These are phyloP conservation scores for Baronia brevicornis DNA, from an alignment of 2,888 invertebrate species.

Conservation along the genomic window DNA sequence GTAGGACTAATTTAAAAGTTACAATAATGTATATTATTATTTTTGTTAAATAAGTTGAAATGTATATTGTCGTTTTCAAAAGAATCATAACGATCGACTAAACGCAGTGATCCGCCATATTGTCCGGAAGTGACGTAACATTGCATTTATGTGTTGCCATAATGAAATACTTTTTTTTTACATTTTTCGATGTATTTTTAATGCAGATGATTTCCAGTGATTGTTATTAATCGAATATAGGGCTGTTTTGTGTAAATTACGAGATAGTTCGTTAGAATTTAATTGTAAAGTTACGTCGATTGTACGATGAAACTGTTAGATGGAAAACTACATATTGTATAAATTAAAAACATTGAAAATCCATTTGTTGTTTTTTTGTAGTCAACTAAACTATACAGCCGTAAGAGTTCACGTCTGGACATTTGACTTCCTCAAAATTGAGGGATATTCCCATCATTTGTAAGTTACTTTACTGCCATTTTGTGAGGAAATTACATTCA, in stretches of 20 bases:
- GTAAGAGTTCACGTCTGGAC: no score
- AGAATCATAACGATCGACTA: no score
- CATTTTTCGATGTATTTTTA: background rate
- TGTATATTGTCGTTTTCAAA: no score
- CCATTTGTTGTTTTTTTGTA: conserved; percentile 20
- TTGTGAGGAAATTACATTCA: no score
- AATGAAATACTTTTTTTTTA: conserved; percentile 17
- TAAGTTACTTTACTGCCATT: no score
- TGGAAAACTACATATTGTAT: conserved; percentile 39
- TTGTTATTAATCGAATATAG: conserved; percentile 13
- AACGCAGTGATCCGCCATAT: no score
- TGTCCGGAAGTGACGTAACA: conserved; percentile 17
- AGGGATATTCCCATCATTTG: no score
- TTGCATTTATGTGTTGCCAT: conserved; percentile 35
- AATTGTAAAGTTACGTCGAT: conserved; percentile 34
- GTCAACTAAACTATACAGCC: conserved; percentile 1
- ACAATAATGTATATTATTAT: no score
- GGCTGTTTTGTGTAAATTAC: conserved; percentile 34
- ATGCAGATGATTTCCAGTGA: background rate
- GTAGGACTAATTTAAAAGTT: background rate
- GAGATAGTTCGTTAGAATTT: conserved; percentile 22
- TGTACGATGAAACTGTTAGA: conserved; percentile 34
- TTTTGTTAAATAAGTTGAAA: no score
- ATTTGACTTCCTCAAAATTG: no score
- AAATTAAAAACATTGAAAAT: conserved; percentile 48